Conservation (phyloP, 2,888 invertebrate species). For the Melipona beecheii region DNA sequence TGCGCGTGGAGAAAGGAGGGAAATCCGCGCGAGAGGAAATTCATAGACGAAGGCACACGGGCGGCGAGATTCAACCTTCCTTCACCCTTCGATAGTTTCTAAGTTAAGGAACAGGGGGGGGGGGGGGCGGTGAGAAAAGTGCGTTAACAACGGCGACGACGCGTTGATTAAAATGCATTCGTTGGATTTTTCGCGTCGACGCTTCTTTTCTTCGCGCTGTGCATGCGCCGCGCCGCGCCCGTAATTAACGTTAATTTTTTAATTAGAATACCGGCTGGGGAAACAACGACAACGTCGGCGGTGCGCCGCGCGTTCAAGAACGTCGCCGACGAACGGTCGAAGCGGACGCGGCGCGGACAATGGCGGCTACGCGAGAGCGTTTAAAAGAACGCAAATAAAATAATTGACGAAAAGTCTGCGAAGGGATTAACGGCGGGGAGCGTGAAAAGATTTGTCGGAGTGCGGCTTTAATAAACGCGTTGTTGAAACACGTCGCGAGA, state of each 20-base stretch:
- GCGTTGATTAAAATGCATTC: slow-evolving; percentile 75
- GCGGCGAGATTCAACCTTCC: slow-evolving; percentile 27
- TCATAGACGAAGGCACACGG: slow-evolving; percentile 4
- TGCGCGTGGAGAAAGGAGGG: background rate
- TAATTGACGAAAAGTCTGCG: background rate
- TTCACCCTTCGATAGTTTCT: slow-evolving; percentile 40
- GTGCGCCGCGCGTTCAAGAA: slow-evolving; percentile 14
- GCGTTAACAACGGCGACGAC: slow-evolving; percentile 28
- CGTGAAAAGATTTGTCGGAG: background rate
- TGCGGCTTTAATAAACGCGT: background rate
- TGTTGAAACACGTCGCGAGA: background rate
- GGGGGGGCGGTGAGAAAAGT: background rate
- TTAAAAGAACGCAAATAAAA: background rate
- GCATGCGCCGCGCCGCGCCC: slow-evolving; percentile 43
- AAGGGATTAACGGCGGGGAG: background rate
- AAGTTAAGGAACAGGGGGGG: slow-evolving; percentile 3
- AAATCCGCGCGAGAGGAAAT: slow-evolving; percentile 24
- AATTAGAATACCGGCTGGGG: slow-evolving; percentile 71
- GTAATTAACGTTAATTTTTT: slow-evolving; percentile 79
- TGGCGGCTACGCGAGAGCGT: background rate
- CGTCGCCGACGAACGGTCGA: background rate
- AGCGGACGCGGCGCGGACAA: slow-evolving; percentile 6
- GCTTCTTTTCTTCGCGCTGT: slow-evolving; percentile 57
- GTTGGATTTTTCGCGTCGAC: slow-evolving; percentile 64
- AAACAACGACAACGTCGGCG: slow-evolving; percentile 63